phyloP scores from a whole-genome alignment of 2,797 vertebrate genomes.

The Typhlichthys subterraneus region DNA sequence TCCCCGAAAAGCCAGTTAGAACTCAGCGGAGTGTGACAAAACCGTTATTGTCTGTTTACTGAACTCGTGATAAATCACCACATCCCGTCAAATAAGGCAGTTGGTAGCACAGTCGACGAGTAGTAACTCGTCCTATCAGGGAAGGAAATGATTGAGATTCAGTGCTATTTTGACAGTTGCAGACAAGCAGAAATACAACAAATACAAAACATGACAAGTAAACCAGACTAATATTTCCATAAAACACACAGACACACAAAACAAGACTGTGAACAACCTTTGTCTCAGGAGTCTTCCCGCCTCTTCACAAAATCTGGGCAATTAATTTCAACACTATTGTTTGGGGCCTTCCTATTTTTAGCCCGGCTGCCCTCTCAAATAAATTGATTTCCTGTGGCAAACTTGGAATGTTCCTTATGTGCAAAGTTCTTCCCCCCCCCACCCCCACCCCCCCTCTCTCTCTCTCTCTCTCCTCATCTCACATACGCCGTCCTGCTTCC shows the following conservation, averaged over 20 bases:
- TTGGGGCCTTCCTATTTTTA: constrained; percentile 74
- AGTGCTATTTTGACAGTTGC: constrained; percentile 69
- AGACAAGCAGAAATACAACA: constrained; percentile 63
- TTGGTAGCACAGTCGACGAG: constrained; percentile 63
- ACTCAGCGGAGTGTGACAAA: constrained; percentile 80
- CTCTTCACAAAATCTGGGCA: constrained; percentile 70
- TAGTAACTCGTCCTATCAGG: constrained; percentile 65
- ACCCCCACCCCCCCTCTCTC: too few species aligned
- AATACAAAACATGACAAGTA: constrained; percentile 64
- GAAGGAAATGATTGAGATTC: constrained; percentile 70
- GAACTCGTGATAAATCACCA: constrained; percentile 76
- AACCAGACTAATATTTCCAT: constrained; percentile 75
- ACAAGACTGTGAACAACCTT: constrained; percentile 71
- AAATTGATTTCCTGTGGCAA: constrained; percentile 79
- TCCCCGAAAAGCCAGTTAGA: constrained; percentile 71
- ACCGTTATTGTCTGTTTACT: constrained; percentile 80
- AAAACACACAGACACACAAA: constrained; percentile 38
- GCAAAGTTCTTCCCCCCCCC: constrained; percentile 39
- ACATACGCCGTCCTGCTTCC: constrained; percentile 47
- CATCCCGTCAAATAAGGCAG: constrained; percentile 74
- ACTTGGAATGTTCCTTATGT: constrained; percentile 68
- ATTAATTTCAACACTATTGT: constrained; percentile 76
- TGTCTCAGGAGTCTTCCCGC: constrained; percentile 62
- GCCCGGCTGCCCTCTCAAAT: constrained; percentile 73
- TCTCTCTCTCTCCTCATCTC: neutral